Conservation (phyloP, 2,113 vertebrate genomes). For the Xenus cinereus region DNA sequence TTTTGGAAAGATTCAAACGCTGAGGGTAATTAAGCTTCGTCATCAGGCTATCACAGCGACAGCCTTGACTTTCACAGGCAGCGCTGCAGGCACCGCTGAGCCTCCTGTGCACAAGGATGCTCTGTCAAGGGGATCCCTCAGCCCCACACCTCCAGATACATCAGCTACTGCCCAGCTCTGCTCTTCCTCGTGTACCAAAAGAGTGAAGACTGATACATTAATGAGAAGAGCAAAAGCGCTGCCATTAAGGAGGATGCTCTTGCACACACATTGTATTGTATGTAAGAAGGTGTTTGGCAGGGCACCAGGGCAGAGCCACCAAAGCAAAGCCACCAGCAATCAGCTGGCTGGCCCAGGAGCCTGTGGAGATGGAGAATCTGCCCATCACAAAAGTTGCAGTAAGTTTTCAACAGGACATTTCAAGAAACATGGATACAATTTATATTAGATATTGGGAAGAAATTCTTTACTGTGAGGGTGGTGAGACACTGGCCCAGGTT, state of each 20-base stretch:
- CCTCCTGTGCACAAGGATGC: not conserved
- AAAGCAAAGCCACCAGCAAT: too few relatives aligned
- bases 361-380: not conserved
- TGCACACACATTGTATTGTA: not conserved
- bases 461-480: too few relatives aligned
- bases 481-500: too few relatives aligned
- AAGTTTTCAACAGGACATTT: not conserved
- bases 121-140: not conserved
- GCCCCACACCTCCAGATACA: not conserved
- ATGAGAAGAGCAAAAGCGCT: not conserved
- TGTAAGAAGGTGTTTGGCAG: not conserved
- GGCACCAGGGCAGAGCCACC: not conserved
- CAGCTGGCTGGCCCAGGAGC: not conserved
- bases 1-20: not conserved
- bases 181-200: not conserved
- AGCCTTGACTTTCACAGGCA: not conserved
- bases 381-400: not conserved
- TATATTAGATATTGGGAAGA: too few relatives aligned
- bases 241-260: not conserved
- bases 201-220: not conserved
- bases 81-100: rapidly evolving
- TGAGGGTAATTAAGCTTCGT: not conserved
- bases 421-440: rapidly evolving
- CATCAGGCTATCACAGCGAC: not conserved
- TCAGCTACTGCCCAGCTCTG: not conserved